Evolutionary conservation across 1,140 invertebrate genomes (phyloP).

Genomic region (Lucilia sericata): DNA sequence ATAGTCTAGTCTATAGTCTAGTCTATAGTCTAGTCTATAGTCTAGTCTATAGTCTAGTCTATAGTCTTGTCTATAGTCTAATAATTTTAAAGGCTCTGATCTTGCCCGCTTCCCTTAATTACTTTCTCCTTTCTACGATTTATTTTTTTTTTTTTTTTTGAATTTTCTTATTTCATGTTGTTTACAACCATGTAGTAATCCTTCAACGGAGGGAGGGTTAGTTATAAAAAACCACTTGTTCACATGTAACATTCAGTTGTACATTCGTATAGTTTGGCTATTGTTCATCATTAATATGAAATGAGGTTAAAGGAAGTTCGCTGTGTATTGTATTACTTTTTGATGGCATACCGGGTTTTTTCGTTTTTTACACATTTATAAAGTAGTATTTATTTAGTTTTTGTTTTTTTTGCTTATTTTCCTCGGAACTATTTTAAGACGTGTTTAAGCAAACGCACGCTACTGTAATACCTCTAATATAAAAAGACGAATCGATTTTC

Average conservation of each 20-base stretch:
- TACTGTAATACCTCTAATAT: not conserved
- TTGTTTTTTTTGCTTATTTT: constrained; percentile 6
- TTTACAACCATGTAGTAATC: not conserved
- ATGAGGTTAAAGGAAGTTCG: constrained; percentile 67
- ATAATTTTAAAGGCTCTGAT: too few species aligned
- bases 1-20: too few species aligned
- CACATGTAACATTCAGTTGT: constrained; percentile 1
- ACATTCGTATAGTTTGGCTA: not conserved
- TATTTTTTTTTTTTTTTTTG: not conserved
- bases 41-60: too few species aligned
- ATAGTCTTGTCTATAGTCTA: too few species aligned
- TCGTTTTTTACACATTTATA: too few species aligned
- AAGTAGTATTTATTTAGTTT: not conserved
- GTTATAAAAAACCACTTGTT: constrained; percentile 31
- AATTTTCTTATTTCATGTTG: not conserved
- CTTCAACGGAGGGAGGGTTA: constrained; percentile 45
- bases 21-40: too few species aligned
- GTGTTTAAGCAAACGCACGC: constrained; percentile 12
- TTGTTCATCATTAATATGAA: constrained; percentile 51
- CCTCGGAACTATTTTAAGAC: constrained; percentile 1
- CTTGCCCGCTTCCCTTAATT: too few species aligned
- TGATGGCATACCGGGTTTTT: constrained; percentile 31
- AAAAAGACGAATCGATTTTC: not conserved
- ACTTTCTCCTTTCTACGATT: not conserved
- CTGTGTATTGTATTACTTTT: constrained; percentile 22